These are phyloP conservation scores for Eurystomus gularis DNA, from an alignment of 2,113 vertebrate genomes.

Conservation along the genomic window DNA sequence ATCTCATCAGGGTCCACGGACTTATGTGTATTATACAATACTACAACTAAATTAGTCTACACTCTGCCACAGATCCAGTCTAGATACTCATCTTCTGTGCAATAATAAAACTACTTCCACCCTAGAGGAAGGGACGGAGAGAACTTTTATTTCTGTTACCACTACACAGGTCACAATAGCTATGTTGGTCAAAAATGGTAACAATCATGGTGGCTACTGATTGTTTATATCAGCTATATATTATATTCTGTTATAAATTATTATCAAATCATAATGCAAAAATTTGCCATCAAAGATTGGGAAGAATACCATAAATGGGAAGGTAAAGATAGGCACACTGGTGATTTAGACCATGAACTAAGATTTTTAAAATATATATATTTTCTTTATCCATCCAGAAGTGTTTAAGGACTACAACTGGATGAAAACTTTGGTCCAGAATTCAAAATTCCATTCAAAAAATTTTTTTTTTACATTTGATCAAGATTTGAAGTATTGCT, in stretches of 20 bases:
- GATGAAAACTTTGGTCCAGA: not conserved
- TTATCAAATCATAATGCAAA: not conserved
- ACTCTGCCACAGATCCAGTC: not conserved
- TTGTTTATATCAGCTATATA: not conserved
- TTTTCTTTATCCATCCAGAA: not conserved
- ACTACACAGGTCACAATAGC: not conserved
- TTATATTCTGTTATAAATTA: not conserved
- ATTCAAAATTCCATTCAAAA: not conserved
- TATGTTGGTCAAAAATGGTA: not conserved
- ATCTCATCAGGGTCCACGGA: too few species aligned
- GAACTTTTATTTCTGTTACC: not conserved
- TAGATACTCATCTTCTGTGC: too few species aligned
- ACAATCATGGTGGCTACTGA: not conserved
- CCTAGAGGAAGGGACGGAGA: not conserved
- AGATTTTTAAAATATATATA: not conserved
- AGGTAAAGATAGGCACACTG: accelerated
- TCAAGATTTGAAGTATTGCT: not conserved
- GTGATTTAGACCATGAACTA: not conserved
- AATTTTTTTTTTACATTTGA: not conserved
- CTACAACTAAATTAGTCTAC: not conserved
- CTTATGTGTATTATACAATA: accelerated
- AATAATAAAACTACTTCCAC: not conserved
- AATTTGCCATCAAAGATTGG: not conserved
- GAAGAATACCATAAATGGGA: not conserved
- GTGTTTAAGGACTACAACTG: not conserved